phyloP scores from a whole-genome alignment of 2,888 invertebrate species.

The Hyalella azteca region DNA sequence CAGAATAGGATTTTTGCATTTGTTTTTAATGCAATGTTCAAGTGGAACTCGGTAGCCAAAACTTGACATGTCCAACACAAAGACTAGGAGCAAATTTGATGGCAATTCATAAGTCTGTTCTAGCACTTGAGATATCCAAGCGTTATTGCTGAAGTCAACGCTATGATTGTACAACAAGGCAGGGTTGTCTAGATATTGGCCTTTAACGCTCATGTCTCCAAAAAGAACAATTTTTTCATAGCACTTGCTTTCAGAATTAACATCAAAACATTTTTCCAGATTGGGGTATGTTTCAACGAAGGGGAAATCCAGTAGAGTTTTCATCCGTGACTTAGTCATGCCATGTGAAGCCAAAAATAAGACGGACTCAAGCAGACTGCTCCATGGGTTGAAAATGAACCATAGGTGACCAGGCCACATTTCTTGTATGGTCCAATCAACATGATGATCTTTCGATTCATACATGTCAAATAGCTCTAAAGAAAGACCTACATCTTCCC shows the following conservation, averaged over 20 bases:
- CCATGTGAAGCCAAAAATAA: neutral
- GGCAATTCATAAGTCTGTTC: neutral
- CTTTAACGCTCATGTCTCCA: neutral
- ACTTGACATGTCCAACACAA: neutral
- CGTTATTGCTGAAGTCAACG: neutral
- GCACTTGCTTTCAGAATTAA: neutral
- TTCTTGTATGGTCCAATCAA: neutral
- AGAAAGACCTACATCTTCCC: neutral
- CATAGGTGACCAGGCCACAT: neutral
- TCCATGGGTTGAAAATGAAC: neutral
- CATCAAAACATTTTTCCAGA: neutral
- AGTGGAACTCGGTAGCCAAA: neutral
- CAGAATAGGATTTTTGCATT: neutral
- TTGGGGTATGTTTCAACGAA: neutral
- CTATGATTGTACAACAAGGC: neutral
- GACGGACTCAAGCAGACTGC: neutral
- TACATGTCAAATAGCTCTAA: neutral
- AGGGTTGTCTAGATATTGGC: neutral
- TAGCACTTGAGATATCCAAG: neutral
- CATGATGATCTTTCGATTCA: neutral
- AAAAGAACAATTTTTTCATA: neutral
- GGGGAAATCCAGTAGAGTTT: neutral
- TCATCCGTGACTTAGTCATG: neutral
- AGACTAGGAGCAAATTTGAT: neutral
- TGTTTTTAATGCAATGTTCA: neutral